These are phyloP conservation scores for Polyergus mexicanus DNA, from an alignment of 1,140 invertebrate genomes.

Conservation along the genomic window DNA sequence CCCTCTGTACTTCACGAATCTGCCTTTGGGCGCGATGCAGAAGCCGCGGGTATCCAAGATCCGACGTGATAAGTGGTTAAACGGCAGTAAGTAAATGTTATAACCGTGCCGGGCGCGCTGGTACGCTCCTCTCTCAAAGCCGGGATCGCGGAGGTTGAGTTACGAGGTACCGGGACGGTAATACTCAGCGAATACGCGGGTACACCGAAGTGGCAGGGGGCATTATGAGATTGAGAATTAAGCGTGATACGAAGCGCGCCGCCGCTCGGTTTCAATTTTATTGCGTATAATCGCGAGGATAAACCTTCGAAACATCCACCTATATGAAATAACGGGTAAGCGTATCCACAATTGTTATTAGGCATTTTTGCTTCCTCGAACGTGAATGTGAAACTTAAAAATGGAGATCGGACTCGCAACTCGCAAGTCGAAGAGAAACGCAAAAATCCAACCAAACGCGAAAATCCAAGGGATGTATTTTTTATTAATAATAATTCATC, in stretches of 20 bases:
- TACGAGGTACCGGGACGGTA: constrained; percentile 61
- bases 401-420: no score
- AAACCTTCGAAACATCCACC: no score
- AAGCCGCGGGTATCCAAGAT: constrained; percentile 66
- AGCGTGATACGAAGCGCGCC: constrained; percentile 34
- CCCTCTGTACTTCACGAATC: constrained; percentile 50
- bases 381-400: no score
- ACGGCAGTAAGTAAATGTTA: constrained; percentile 77
- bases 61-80: constrained; percentile 78
- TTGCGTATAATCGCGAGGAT: not conserved
- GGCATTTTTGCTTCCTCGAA: no score
- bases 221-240: constrained; percentile 70
- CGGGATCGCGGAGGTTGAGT: constrained; percentile 52
- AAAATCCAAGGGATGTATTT: no score
- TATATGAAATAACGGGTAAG: no score
- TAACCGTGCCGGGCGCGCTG: constrained; percentile 54
- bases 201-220: constrained; percentile 42
- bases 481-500: no score
- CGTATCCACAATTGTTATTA: no score
- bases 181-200: constrained; percentile 62
- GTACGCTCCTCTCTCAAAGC: constrained; percentile 59
- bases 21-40: constrained; percentile 72
- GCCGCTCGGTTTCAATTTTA: constrained; percentile 18
- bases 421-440: no score
- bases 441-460: no score